Evolutionary conservation across 2,113 vertebrate species (phyloP), one percentile per base, ranked within the genome.

Genomic region (Albula goreensis): DNA sequence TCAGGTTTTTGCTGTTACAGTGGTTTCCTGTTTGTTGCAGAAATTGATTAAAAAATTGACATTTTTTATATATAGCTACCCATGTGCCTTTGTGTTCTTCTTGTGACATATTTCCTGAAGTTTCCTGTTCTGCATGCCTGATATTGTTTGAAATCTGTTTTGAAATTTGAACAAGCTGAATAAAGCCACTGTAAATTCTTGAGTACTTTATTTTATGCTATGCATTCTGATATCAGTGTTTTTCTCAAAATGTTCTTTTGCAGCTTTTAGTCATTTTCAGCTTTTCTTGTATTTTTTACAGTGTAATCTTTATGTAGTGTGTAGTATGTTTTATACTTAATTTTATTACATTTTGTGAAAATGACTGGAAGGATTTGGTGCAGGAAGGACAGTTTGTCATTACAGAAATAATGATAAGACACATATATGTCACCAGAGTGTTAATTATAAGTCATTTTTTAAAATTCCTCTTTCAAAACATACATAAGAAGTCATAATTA

Each of bases 131-230:
- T 41, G 31, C 31, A 41, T 89, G 88, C 83, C 85, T 91, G 85
- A 85, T 91, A 89, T 90, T 90, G 79, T 74, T 57, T 78, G 48
- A 48, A 66, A 15, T 3, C 57, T 13, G 12, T 60, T 60, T 11
- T 60, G 31, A 41, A 41, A 41, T 60, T 1, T 60, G 5, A 60
- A 12, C 12, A 60, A 60, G 57, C 17, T 60, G 12, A 56, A 56
- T 12, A 66, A 66, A 19, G 60, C 15, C 60, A 66, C 7, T 66
- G 60, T 66, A 22, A 15, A 5, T 19, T 5, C 60, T 66, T 66
- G 15, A 66, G 22, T 22, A 66, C 60, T 66, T 66, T 13, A 63
- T n/a, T n/a, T n/a, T n/a, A 63, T 63, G 56, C 56, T 57, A 15
- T 57, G n/a, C n/a, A 41, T 41, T 41, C 31, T 41, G 31, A 41